These are phyloP conservation scores for Oriolus oriolus DNA, from an alignment of 2,113 vertebrate genomes.

Conservation along the genomic window DNA sequence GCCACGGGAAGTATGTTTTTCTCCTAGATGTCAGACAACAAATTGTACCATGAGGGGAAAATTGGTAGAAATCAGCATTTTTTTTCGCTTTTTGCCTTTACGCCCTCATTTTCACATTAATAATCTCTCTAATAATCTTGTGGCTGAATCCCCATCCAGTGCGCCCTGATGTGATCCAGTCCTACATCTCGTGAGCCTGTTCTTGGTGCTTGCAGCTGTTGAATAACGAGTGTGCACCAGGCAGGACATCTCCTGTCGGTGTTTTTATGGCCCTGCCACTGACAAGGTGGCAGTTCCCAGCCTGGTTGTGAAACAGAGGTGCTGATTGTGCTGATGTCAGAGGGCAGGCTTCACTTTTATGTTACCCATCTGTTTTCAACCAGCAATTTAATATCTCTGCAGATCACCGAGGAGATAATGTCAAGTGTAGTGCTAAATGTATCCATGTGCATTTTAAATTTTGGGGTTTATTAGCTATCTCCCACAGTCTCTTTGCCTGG, in stretches of 20 bases:
- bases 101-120: background rate
- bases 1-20: background rate
- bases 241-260: fast-evolving
- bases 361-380: background rate
- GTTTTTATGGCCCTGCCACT: background rate
- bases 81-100: background rate
- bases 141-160: background rate
- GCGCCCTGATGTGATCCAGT: background rate
- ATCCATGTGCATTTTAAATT: background rate
- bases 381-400: background rate
- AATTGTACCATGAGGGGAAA: background rate
- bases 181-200: fast-evolving
- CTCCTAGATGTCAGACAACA: background rate
- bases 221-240: background rate
- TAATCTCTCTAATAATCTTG: background rate
- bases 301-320: background rate
- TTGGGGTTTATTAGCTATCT: background rate
- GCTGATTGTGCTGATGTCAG: background rate
- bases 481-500: background rate
- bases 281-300: background rate
- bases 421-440: background rate
- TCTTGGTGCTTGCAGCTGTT: background rate
- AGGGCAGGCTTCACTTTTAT: background rate
- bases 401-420: background rate
- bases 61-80: background rate